Evolutionary conservation across 2,888 invertebrate genomes (phyloP), one percentile per base, ranked within the genome.

Genomic region (Polyommatus icarus): DNA sequence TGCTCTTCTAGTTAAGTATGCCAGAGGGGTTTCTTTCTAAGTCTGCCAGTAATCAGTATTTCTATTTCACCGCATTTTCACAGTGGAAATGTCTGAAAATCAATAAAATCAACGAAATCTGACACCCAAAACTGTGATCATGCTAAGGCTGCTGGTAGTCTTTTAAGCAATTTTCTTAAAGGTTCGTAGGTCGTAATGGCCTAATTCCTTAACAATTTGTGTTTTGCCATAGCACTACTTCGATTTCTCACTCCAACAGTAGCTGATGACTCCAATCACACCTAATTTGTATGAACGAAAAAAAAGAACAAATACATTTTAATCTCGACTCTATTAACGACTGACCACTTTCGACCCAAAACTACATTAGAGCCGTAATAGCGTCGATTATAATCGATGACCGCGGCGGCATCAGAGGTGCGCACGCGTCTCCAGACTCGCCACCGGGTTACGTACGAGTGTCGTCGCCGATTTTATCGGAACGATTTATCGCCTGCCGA

Each of bases 381-480:
- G 92, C 88, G 86, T 90, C 92, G 93, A 94, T 94, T 92, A 93
- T 91, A 89, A 93, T 93, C 90, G 90, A 90, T 91, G 93, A 93
- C 93, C 91, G 89, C 91, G 91, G 90, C 88, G 87, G 90, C 88
- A 90, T 89, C 89, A 86, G 87, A 88, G 91, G 92, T 91, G 91
- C 90, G 90, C 90, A 86, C 87, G 91, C 91, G 92, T 46, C 93
- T 91, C 92, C 54, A 46, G 91, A 91, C 91, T 91, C 90, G 93
- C 93, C 92, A 93, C 93, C 89, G 92, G 87, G 77, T 93, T 93
- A 94, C 90, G 90, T 84, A 87, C 90, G 88, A 88, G 89, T 87
- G 88, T 86, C 87, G 89, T 89, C 91, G 91, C 90, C 90, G 93
- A 94, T 94, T 92, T 93, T 93, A 94, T 94, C 93, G 93, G 92